Evolutionary conservation across 2,113 vertebrate species (phyloP), one percentile per base, ranked within the genome.

Genomic region (Ivindomyrus marchei): DNA sequence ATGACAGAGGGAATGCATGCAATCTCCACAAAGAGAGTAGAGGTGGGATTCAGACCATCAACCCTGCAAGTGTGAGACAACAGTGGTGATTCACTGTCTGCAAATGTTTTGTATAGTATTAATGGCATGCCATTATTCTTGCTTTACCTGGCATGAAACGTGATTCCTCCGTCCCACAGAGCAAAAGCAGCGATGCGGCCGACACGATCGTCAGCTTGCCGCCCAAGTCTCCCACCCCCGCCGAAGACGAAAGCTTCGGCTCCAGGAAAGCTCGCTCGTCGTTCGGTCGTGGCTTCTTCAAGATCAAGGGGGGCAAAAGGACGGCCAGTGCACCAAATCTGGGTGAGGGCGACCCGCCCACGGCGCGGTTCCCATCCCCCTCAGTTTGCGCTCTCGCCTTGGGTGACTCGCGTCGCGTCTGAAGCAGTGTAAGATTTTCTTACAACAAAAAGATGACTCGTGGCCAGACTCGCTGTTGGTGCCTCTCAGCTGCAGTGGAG

Each of bases 271-370:
- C 96, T 88, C 96, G 98, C 56, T 97, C 98, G 10, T 99, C 98
- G 0, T 99, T 99, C 90, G 98, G 98, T 87, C 96, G 97, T 62
- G 98, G 98, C 24, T 99, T 99, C 93, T 99, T 99, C 94, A 99
- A 98, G 95, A 96, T 99, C 84, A 98, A 97, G 87, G 97, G 94
- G 47, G 97, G 94, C 92, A 99, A 98, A 93, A 97, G 98, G 93
- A 97, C 97, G 0, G 94, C 95, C 0, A 97, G 97, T 53, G 95
- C 96, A 0, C 98, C 97, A 0, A 99, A 99, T 93, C 96, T 99
- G 46, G 98, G 98, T 99, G 95, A 92, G 47, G 85, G 31, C 10
- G 15, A 1, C 24, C n/a, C 8, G 13, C 85, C 39, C 24, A 31
- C 45, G 9, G 13, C 4, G 13, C 46, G 27, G 11, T 27, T 3